Evolutionary conservation across 1,140 invertebrate genomes (phyloP).

Genomic region (Drosophila saltans): DNA sequence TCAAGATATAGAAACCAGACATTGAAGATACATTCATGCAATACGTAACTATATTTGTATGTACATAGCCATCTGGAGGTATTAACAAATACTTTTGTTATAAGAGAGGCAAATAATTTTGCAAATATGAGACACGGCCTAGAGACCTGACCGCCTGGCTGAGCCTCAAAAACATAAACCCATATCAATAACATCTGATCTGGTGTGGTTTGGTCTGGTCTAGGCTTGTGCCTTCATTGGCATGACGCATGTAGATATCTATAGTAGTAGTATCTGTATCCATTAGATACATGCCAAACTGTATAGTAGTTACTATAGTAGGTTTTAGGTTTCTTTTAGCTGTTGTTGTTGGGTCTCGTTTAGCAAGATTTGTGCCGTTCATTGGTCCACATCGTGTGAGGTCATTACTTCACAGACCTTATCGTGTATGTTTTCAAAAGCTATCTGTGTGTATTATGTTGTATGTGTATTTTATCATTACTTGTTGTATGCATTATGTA

Average conservation of each 20-base stretch:
- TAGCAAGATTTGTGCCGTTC: slow-evolving; percentile 49
- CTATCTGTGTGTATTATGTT: too few relatives aligned
- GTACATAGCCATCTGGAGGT: slow-evolving; percentile 40
- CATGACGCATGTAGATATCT: slow-evolving; percentile 21
- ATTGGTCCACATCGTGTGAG: slow-evolving; percentile 60
- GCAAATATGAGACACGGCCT: slow-evolving; percentile 47
- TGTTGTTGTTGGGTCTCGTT: background rate
- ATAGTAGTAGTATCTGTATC: slow-evolving; percentile 7
- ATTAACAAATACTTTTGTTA: slow-evolving; percentile 41
- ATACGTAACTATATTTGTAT: slow-evolving; percentile 8
- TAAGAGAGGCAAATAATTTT: slow-evolving; percentile 30
- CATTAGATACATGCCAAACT: slow-evolving; percentile 23
- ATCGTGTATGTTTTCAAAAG: slow-evolving; percentile 28
- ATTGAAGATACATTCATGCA: slow-evolving; percentile 38
- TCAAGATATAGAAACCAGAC: slow-evolving; percentile 35
- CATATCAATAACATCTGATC: slow-evolving; percentile 43
- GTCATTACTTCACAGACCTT: slow-evolving; percentile 65
- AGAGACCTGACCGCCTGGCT: slow-evolving; percentile 39
- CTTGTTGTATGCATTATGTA: slow-evolving; percentile 38
- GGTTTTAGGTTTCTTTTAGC: slow-evolving; percentile 20
- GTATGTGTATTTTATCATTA: slow-evolving; percentile 24
- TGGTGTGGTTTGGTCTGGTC: slow-evolving; percentile 21
- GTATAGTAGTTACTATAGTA: slow-evolving; percentile 19
- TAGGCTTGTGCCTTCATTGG: slow-evolving; percentile 18
- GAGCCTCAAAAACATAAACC: slow-evolving; percentile 23